Evolutionary conservation across 2,797 vertebrate genomes (phyloP).

Genomic region (Cossypha caffra): DNA sequence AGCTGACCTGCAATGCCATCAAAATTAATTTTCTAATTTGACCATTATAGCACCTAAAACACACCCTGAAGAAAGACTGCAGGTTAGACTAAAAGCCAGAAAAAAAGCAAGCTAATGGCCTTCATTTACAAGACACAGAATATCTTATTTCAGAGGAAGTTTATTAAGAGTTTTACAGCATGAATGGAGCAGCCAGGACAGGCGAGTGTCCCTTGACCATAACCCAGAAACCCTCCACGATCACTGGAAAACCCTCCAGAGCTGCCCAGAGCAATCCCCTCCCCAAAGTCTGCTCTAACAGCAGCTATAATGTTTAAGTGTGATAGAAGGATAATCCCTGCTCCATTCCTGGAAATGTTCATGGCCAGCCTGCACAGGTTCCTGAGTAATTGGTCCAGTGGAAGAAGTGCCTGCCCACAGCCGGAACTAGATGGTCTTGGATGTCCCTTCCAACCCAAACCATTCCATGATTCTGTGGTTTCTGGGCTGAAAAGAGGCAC

Average conservation of each 20-base stretch:
- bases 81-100: not conserved
- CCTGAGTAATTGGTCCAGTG: not conserved
- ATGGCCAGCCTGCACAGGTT: rapidly evolving
- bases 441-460: not conserved
- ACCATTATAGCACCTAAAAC: not conserved
- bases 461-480: not conserved
- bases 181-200: not conserved
- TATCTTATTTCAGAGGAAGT: not conserved
- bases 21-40: not conserved
- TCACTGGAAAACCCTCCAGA: not conserved
- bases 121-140: not conserved
- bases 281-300: not conserved
- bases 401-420: not conserved
- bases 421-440: not conserved
- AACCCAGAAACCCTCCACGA: not conserved
- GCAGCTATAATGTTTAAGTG: not conserved
- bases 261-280: not conserved
- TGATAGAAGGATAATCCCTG: not conserved
- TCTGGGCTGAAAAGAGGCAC: not conserved
- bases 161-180: not conserved
- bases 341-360: not conserved
- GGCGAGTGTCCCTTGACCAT: not conserved
- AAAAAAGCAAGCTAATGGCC: not conserved
- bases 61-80: not conserved
- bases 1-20: not conserved